Base-by-base conservation (phyloP, 2,888 invertebrate genomes). In the Laothoe populi region DNA sequence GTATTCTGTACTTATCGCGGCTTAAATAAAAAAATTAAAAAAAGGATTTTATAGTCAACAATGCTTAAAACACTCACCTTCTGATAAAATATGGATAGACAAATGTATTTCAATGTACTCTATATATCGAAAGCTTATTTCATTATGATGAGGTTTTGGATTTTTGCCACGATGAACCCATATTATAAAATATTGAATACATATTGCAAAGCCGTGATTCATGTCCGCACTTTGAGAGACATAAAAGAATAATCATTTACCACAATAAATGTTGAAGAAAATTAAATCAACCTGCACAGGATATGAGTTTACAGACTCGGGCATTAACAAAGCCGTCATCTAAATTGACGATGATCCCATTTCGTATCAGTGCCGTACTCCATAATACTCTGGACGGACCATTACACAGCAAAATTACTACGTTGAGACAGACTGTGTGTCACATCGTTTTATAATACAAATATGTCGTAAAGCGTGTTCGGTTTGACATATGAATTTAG, bases 401-500 rank as follows among this genome's bases (percentile, higher is more conserved):
- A 90, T 91, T 91, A 87, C 88, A 80, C 83, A 74, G 79, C 83
- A 82, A 86, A 90, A 89, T 91, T 87, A 89, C 87, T 79, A 82
- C 81, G 16, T 19, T 77, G 78, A 74, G 80, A 80, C 82, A 73
- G 77, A 77, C 81, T 74, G 82, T 86, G 84, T 82, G 86, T 89
- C 87, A 85, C 78, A 73, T 68, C 74, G 81, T 81, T 88, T 88
- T 89, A 88, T 86, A 86, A 83, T 84, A 80, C 83, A 85, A 86
- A 87, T 84, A 86, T 75, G 58, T 85, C 85, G 82, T 88, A 87
- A 90, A 89, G 74, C 78, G 79, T 66, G 74, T 74, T 74, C 73
- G 67, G 75, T 70, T 64, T 78, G 75, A 74, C 74, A 70, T 68
- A 66, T 61, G 66, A 77, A 86, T 85, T 81, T 85, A 79, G 78